These are phyloP conservation scores for Archocentrus centrarchus DNA, from an alignment of 2,113 vertebrate species.

Conservation along the genomic window DNA sequence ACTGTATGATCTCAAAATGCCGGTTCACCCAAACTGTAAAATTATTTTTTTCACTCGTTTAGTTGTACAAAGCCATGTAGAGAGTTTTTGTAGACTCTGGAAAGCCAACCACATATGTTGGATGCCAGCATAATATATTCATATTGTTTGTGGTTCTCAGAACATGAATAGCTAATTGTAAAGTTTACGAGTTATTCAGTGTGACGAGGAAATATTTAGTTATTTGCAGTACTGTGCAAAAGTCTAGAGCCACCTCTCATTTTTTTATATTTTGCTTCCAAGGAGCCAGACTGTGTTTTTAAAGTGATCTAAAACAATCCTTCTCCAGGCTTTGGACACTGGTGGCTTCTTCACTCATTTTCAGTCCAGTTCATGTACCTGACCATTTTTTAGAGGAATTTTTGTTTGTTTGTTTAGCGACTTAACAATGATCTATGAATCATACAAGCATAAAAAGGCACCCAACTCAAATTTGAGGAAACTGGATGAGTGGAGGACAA, in stretches of 20 bases:
- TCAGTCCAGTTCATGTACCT: background rate
- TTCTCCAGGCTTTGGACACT: background rate
- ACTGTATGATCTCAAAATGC: slow-evolving; percentile 35
- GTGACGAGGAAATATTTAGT: background rate
- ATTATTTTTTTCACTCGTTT: background rate
- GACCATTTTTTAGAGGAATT: background rate
- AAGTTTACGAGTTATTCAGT: background rate
- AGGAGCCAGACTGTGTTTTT: background rate
- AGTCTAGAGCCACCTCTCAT: background rate
- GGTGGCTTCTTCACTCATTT: background rate
- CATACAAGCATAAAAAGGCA: no score
- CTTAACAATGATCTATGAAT: no score
- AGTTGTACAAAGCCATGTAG: background rate
- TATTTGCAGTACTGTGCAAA: background rate
- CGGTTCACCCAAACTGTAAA: background rate
- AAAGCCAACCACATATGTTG: background rate
- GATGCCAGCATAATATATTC: background rate
- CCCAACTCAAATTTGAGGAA: no score
- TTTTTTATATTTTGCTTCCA: background rate
- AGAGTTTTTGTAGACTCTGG: background rate
- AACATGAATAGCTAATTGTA: background rate
- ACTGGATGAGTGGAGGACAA: no score
- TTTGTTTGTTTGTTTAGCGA: no score
- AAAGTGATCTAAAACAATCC: background rate
- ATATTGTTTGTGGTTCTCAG: background rate